Base-by-base conservation (phyloP, 2,888 invertebrate genomes). In the Apotomis capreana region DNA sequence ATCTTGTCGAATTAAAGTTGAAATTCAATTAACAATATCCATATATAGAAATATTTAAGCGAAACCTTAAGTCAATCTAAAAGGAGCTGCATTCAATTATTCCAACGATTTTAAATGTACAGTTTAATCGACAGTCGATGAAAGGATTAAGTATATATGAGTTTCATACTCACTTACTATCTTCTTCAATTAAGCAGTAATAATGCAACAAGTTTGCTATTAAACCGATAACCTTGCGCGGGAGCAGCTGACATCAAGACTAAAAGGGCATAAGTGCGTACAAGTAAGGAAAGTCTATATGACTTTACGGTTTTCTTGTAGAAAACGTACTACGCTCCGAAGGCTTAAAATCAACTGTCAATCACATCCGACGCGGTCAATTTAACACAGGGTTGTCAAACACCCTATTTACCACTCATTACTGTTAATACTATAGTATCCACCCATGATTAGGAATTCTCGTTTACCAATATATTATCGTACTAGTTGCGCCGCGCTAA, bases 291-390 rank as follows among this genome's bases (percentile, higher is more conserved):
- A 65, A 0, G 8, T 57, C 51, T 26, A 46, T 65, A 12, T 4
- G 55, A n/a, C 65, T 46, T 57, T 57, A 26, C 55, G n/a, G 44
- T 26, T 2, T 2, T 26, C 3, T 65, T 46, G 12, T 26, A 44
- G 15, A 71, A 68, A 75, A 26, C 26, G 26, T 74, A 78, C 57
- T 44, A 59, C 49, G 46, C 57, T 74, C 78, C 76, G 76, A 83
- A 80, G 79, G 82, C 78, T 79, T 79, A 82, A 79, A 83, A 81
- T 83, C 80, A 81, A 81, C 78, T 79, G 83, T 84, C 83, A 83
- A 83, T 84, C 80, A 82, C 77, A 77, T 80, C 70, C 72, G 80
- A 80, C 81, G 79, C 81, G 78, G 79, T 69, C 57, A 72, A 68
- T 68, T 71, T 61, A 67, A 59, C n/a, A 55, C 10, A 69, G 72